phyloP scores from a whole-genome alignment of 2,113 vertebrate species.

The Felis catus region F.catus_Fca126_mat1.0 CM031417.1:119968001-119968500 shows the following conservation, averaged over 20 bases:
- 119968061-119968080: too few species aligned
- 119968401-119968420: constrained; percentile 24
- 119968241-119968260: neutral
- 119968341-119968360: neutral
- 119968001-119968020: too few species aligned
- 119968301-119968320: neutral
- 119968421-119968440: neutral
- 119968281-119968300: too few species aligned
- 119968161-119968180: constrained; percentile 35
- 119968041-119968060: too few species aligned
- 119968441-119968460: neutral
- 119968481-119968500: constrained; percentile 10
- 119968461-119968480: constrained; percentile 49
- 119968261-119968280: neutral
- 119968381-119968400: neutral
- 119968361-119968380: neutral
- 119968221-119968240: constrained; percentile 24
- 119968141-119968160: neutral
- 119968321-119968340: constrained; percentile 43
- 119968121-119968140: neutral
- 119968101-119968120: neutral
- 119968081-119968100: too few species aligned
- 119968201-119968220: constrained; percentile 16
- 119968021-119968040: too few species aligned
- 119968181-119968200: neutral